These are phyloP conservation scores for Jaculus jaculus DNA, from an alignment of 2,113 vertebrate species.

Conservation along the genomic window DNA sequence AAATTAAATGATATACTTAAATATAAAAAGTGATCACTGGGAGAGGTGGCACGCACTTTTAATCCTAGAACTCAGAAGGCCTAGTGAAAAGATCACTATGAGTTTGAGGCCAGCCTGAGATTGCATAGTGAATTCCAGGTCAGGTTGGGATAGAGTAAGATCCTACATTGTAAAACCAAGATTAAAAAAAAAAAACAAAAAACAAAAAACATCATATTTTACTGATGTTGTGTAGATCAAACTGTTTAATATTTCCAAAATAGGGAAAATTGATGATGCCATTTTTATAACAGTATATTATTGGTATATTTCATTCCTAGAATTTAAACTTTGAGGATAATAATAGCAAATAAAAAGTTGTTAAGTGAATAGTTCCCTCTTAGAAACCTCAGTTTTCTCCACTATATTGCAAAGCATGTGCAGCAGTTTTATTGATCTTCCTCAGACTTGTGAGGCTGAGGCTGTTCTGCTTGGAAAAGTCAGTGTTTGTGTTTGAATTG, in stretches of 20 bases:
- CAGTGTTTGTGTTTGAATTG: constrained; percentile 5
- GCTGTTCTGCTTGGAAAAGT: not conserved
- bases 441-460: not conserved
- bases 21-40: not conserved
- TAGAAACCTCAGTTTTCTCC: not conserved
- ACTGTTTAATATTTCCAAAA: constrained; percentile 14
- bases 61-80: too few species aligned
- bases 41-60: too few species aligned
- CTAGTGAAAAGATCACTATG: too few species aligned
- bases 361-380: not conserved
- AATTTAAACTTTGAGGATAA: not conserved
- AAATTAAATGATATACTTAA: not conserved
- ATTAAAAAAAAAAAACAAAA: too few species aligned
- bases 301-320: not conserved
- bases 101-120: too few species aligned
- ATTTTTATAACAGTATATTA: not conserved
- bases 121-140: too few species aligned
- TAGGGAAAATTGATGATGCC: not conserved
- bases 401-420: not conserved
- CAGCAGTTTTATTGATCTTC: not conserved
- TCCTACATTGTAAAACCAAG: too few species aligned
- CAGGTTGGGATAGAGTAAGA: too few species aligned
- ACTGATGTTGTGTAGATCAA: constrained; percentile 20
- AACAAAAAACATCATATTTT: not conserved
- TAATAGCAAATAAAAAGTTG: constrained; percentile 2